A percentile compares a stretch with the other conserved stretches of the same genome.
Conservation (phyloP, 92 coral and sea anemone species). For the Palythoa grandis region DNA sequence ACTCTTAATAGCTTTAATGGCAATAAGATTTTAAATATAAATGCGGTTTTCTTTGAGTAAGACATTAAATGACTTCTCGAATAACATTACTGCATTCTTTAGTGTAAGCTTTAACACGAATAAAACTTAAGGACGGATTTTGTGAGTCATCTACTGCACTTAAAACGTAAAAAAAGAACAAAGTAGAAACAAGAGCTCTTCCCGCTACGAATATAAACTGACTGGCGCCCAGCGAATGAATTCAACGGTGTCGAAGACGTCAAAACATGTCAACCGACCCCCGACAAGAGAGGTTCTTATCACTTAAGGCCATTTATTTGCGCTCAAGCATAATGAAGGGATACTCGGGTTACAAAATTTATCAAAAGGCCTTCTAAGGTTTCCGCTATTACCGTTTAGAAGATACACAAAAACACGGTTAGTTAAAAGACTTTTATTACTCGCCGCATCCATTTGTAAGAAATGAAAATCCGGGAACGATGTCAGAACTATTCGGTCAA, state of each 20-base stretch:
- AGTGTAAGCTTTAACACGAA: conserved; percentile 3
- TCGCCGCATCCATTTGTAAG: conserved; percentile 44
- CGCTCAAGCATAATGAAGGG: conserved; percentile 79
- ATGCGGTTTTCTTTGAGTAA: conserved; percentile 29
- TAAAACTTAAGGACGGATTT: background rate
- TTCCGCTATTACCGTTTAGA: conserved; percentile 94
- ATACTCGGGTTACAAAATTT: conserved; percentile 92
- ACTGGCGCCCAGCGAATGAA: conserved; percentile 12
- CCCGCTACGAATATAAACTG: background rate
- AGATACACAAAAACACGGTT: conserved; percentile 86
- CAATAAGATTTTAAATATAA: conserved; percentile 28
- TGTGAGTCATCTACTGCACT: background rate
- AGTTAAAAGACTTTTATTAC: conserved; percentile 78
- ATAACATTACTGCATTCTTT: conserved; percentile 40
- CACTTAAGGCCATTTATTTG: conserved; percentile 86
- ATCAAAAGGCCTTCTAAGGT: conserved; percentile 83
- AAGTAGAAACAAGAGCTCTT: background rate
- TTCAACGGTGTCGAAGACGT: conserved; percentile 29
- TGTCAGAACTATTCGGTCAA: conserved; percentile 7
- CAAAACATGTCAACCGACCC: conserved; percentile 40
- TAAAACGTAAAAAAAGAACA: background rate
- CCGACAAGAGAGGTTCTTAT: conserved; percentile 62
- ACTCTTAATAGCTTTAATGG: conserved; percentile 39
- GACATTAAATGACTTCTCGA: conserved; percentile 32
- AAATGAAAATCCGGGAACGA: conserved; percentile 4